phyloP scores from a whole-genome alignment of 2,797 vertebrate genomes.

The Trachurus trachurus region DNA sequence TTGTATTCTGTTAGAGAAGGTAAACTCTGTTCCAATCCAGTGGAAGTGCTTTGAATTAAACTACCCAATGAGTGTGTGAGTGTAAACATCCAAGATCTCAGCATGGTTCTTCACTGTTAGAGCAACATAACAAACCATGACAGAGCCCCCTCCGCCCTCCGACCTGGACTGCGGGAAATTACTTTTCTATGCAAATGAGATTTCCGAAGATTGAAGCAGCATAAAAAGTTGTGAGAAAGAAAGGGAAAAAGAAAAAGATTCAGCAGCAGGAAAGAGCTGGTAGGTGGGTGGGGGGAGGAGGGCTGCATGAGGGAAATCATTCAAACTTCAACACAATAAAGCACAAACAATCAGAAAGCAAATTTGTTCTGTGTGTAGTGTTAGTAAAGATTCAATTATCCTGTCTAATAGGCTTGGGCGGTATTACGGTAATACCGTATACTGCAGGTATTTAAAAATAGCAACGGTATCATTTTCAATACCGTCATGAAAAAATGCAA shows the following conservation, averaged over 20 bases:
- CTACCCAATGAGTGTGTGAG: background rate
- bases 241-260: background rate
- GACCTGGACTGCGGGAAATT: conserved; percentile 11
- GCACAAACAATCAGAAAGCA: background rate
- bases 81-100: conserved; percentile 1
- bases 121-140: background rate
- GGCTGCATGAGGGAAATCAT: conserved; percentile 6
- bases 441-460: too few species aligned
- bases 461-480: too few species aligned
- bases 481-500: too few species aligned
- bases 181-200: conserved; percentile 26
- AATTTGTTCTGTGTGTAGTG: conserved; percentile 12
- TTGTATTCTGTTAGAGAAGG: conserved; percentile 9
- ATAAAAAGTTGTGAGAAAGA: background rate
- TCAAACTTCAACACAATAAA: conserved; percentile 11
- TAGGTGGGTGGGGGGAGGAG: background rate
- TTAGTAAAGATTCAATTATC: conserved; percentile 2
- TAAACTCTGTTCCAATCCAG: conserved; percentile 2
- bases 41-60: conserved; percentile 1
- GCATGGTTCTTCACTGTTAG: background rate
- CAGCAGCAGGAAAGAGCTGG: conserved; percentile 1
- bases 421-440: too few species aligned
- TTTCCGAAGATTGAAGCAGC: conserved; percentile 29
- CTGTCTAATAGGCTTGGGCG: background rate
- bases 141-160: background rate